These are phyloP conservation scores for Hyposoter didymator DNA, from an alignment of 2,888 invertebrate genomes.

Conservation along the genomic window DNA sequence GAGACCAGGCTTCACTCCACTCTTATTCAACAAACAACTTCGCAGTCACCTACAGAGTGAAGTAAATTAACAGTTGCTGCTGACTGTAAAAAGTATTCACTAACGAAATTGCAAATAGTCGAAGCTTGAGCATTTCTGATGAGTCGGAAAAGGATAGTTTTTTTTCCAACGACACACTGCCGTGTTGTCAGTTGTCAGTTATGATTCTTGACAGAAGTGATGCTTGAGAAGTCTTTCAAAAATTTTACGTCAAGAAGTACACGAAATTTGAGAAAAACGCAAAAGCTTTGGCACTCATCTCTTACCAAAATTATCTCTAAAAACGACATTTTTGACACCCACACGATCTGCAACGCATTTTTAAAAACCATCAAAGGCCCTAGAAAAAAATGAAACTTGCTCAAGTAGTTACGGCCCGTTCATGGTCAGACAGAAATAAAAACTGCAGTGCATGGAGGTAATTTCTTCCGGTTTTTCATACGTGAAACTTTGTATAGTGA, in stretches of 20 bases:
- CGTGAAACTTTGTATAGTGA: slow-evolving; percentile 20
- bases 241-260: no score
- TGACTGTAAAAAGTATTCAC: slow-evolving; percentile 45
- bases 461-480: slow-evolving; percentile 3
- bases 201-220: neutral
- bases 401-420: slow-evolving; percentile 32
- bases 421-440: slow-evolving; percentile 26
- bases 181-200: neutral
- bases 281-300: no score
- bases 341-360: neutral
- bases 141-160: neutral
- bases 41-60: slow-evolving; percentile 55
- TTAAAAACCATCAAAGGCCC: slow-evolving; percentile 4
- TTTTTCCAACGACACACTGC: neutral
- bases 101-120: slow-evolving; percentile 3
- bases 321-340: neutral
- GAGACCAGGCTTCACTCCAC: slow-evolving; percentile 38
- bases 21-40: slow-evolving; percentile 63
- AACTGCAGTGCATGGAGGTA: neutral
- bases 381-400: neutral
- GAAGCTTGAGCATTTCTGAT: neutral
- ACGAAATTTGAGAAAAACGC: no score
- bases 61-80: slow-evolving; percentile 62
- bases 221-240: neutral
- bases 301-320: neutral